Percentiles rank a stretch among this genome's conserved stretches.
These are phyloP conservation scores for Papilio aristodemus DNA, from an alignment of 1,140 invertebrate species.

Conservation along the genomic window DNA sequence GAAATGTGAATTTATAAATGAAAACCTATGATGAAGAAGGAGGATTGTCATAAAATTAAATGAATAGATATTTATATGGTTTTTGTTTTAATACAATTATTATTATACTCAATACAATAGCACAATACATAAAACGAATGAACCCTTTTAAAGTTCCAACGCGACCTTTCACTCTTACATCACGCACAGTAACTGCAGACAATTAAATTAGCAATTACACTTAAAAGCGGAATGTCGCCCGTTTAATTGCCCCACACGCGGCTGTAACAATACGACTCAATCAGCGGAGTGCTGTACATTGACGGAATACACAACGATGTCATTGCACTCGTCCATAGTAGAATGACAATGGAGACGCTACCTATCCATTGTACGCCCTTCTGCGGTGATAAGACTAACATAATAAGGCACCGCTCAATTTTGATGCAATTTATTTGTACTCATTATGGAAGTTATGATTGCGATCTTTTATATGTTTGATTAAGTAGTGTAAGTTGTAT, in stretches of 20 bases:
- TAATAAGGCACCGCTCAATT: conserved; percentile 16
- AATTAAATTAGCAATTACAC: conserved; percentile 4
- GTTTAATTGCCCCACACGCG: conserved; percentile 28
- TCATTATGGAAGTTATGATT: conserved; percentile 14
- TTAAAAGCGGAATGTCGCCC: conserved; percentile 15
- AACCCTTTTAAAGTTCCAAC: neutral
- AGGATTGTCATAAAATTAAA: neutral
- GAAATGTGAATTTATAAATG: neutral
- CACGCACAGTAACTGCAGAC: conserved; percentile 5
- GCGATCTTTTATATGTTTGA: too few relatives aligned
- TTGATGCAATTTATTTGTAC: conserved; percentile 20
- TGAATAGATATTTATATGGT: neutral
- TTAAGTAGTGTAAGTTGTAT: too few relatives aligned
- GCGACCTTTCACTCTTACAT: neutral
- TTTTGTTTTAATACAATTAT: neutral
- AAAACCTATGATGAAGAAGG: neutral
- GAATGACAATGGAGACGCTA: conserved; percentile 28
- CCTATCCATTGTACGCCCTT: conserved; percentile 8
- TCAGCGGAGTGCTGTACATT: conserved; percentile 21
- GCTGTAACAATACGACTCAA: conserved; percentile 22
- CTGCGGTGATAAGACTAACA: conserved; percentile 17
- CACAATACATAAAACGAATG: neutral
- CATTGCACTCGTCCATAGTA: conserved; percentile 23
- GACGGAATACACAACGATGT: conserved; percentile 28
- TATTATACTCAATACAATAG: neutral